Conservation (phyloP, 2,797 vertebrate genomes). For the Microctenopoma stevenorrisi region DNA sequence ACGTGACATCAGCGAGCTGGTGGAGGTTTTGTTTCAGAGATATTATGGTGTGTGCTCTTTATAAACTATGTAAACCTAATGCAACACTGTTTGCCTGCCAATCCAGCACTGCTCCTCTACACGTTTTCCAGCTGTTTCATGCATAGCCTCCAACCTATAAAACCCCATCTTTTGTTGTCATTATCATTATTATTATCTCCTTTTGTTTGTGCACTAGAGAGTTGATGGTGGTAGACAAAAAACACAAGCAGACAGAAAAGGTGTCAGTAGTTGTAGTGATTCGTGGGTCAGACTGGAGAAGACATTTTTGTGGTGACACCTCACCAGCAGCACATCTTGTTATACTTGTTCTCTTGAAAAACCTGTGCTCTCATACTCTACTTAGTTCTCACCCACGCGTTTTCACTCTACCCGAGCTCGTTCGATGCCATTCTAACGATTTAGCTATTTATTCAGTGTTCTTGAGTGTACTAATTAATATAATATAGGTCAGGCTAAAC, state of each 20-base stretch:
- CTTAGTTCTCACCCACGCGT: neutral
- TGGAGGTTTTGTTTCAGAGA: constrained; percentile 29
- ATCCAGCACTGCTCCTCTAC: constrained; percentile 18
- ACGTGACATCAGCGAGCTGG: constrained; percentile 16
- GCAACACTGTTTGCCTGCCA: constrained; percentile 7
- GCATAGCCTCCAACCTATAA: constrained; percentile 3
- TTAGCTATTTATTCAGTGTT: constrained; percentile 2
- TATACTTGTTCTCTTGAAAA: constrained; percentile 19
- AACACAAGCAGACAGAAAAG: constrained; percentile 19
- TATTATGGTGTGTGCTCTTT: constrained; percentile 1
- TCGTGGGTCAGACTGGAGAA: neutral
- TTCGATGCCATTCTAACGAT: constrained; percentile 8
- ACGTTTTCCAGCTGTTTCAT: constrained; percentile 6
- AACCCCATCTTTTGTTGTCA: constrained; percentile 18
- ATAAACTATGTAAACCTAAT: constrained; percentile 27
- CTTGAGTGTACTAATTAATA: constrained; percentile 24
- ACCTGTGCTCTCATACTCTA: neutral
- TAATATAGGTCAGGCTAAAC: constrained; percentile 17
- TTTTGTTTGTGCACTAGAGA: constrained; percentile 12
- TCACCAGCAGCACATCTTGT: constrained; percentile 25
- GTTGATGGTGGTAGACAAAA: neutral
- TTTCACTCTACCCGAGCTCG: neutral
- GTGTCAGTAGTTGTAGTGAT: constrained; percentile 2
- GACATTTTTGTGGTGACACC: neutral
- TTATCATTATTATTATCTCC: neutral